These are phyloP conservation scores for Pituophis catenifer DNA, from an alignment of 2,113 vertebrate genomes.

Conservation along the genomic window DNA sequence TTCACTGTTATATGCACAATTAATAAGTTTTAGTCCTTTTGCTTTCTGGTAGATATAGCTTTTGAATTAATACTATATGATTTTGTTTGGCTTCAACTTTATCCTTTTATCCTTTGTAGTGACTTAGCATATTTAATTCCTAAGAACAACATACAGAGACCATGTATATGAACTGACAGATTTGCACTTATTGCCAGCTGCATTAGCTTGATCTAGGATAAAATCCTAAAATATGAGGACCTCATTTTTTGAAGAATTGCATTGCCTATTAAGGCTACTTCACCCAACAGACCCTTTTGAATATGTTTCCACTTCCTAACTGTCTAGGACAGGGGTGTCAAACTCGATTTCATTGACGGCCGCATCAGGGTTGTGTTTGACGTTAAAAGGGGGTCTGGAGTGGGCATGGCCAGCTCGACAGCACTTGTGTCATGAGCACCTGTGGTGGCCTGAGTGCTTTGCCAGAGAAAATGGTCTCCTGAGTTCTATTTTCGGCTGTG, in stretches of 20 bases:
- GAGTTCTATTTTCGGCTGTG: too few species aligned
- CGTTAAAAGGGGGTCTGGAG: too few species aligned
- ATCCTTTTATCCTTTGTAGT: neutral
- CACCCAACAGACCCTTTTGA: neutral
- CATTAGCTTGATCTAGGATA: neutral
- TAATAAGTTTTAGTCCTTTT: neutral
- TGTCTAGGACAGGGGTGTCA: neutral
- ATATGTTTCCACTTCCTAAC: neutral
- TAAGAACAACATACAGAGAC: neutral
- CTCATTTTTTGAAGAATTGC: neutral
- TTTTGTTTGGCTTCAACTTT: neutral
- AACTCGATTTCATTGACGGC: too few species aligned
- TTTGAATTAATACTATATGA: neutral
- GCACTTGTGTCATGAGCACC: too few species aligned
- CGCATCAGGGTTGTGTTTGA: too few species aligned
- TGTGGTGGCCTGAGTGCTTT: too few species aligned
- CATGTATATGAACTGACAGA: neutral
- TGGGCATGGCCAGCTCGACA: too few species aligned
- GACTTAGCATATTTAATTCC: neutral
- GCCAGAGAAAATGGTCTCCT: too few species aligned
- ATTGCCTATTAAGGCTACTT: neutral
- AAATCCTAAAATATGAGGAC: neutral
- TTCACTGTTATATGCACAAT: neutral
- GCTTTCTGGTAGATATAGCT: neutral
- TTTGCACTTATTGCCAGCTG: neutral